A percentile compares a stretch with the other conserved stretches of the same genome.
Conservation (phyloP, 2,888 invertebrate genomes). For the Sympetrum striolatum region DNA sequence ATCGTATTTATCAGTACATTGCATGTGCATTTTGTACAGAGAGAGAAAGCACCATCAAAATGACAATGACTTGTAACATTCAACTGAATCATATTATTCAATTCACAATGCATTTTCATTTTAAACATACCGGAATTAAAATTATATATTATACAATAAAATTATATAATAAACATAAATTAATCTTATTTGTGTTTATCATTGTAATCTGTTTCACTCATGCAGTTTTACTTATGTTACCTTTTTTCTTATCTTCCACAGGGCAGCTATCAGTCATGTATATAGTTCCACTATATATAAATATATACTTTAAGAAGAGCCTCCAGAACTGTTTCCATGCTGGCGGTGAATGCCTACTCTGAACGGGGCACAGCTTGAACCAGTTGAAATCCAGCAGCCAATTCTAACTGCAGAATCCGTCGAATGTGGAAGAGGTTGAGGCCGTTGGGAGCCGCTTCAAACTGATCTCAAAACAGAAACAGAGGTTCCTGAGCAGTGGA, state of each 20-base stretch:
- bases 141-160: no score
- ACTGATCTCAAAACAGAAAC: slow-evolving; percentile 24
- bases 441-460: not conserved
- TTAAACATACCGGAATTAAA: no score
- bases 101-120: no score
- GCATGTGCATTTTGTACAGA: no score
- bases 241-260: not conserved
- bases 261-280: slow-evolving; percentile 31
- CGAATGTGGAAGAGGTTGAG: not conserved
- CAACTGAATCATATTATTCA: no score
- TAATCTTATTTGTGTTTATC: no score
- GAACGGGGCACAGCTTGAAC: not conserved
- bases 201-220: no score
- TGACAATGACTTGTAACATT: no score
- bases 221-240: no score
- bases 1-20: no score
- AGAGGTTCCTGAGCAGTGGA: slow-evolving; percentile 21
- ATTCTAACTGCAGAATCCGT: not conserved
- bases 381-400: not conserved
- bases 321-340: not conserved
- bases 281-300: slow-evolving; percentile 2
- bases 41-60: no score
- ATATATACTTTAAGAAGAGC: not conserved
- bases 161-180: no score
- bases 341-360: not conserved